Conservation (phyloP, 2,113 vertebrate genomes). For the Tachysurus vachellii region DNA sequence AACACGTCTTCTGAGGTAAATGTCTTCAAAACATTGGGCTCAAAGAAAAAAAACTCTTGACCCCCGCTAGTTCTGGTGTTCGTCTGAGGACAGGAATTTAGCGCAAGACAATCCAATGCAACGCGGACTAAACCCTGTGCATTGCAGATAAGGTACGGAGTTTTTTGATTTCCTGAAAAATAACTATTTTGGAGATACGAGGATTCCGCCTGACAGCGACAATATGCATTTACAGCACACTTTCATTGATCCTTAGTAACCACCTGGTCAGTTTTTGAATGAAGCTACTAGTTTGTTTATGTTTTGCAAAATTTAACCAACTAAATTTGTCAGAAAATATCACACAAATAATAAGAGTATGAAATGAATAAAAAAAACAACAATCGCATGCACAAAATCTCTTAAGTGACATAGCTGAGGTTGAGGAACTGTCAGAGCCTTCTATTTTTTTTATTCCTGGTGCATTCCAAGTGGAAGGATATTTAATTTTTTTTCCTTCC, state of each 20-base stretch:
- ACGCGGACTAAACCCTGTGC: too few relatives aligned
- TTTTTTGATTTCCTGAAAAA: too few relatives aligned
- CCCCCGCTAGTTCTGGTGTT: too few relatives aligned
- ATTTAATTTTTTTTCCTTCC: background rate
- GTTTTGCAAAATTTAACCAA: background rate
- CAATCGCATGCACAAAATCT: background rate
- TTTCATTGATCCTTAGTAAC: background rate
- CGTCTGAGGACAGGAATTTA: too few relatives aligned
- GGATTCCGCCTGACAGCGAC: too few relatives aligned
- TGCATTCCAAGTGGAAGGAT: background rate
- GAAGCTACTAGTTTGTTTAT: background rate
- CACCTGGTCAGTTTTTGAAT: background rate
- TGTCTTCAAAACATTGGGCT: too few relatives aligned
- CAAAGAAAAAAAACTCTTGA: too few relatives aligned
- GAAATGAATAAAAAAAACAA: background rate
- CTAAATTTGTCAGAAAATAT: background rate
- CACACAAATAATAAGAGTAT: background rate
- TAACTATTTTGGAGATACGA: too few relatives aligned
- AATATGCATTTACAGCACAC: background rate
- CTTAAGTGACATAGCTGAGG: background rate
- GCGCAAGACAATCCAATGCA: too few relatives aligned
- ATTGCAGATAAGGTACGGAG: too few relatives aligned
- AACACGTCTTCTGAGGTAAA: too few relatives aligned
- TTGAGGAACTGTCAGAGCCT: background rate
- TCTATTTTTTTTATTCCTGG: background rate